Evolutionary conservation across 2,113 vertebrate genomes (phyloP), one percentile per base, ranked within the genome.

Genomic region (Malurus melanocephalus): DNA sequence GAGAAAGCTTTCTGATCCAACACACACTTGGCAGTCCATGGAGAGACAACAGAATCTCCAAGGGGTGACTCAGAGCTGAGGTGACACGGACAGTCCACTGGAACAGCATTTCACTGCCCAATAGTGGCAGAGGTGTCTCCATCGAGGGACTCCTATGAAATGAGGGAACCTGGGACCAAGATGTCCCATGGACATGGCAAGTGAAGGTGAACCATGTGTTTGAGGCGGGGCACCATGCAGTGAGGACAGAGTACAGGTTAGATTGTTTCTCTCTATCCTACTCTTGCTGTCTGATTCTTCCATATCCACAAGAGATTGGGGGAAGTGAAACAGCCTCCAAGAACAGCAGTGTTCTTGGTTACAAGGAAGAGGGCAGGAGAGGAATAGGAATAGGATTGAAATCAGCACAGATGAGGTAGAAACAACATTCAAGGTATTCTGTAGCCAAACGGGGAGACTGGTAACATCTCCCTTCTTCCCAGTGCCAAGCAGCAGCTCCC

Each of bases 1-100:
- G 73, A 91, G 86, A 83, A 86, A 60, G 14, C 26, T 71, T 67
- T 64, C 35, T 83, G 43, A 85, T 86, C 33, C 80, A 91, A 71
- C 40, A 46, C 4, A 3, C 0, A 3, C 42, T 83, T 27, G 6
- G 62, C 45, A 74, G 27, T 30, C 72, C 59, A 4, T 10, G 23
- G 56, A 83, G 80, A 67, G 52, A 35, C 65, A 71, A 48, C 0
- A 2, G 42, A 56, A 56, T 56, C 86, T 90, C 85, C 4, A 10
- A 66, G n/a, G 73, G 17, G n/a, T 86, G 52, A 83, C 76, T 77
- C 28, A 16, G 67, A 74, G 38, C 48, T 46, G 73, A 93, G 60
- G 43, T 77, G 91, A 82, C 43, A 52, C 3, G 68, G 46, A 26
- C 20, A 82, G 48, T 30, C 60, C 78, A 52, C 7, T 71, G 74